Evolutionary conservation across 2,113 vertebrate species (phyloP), one percentile per base, ranked within the genome.

Genomic region (Vidua macroura): DNA sequence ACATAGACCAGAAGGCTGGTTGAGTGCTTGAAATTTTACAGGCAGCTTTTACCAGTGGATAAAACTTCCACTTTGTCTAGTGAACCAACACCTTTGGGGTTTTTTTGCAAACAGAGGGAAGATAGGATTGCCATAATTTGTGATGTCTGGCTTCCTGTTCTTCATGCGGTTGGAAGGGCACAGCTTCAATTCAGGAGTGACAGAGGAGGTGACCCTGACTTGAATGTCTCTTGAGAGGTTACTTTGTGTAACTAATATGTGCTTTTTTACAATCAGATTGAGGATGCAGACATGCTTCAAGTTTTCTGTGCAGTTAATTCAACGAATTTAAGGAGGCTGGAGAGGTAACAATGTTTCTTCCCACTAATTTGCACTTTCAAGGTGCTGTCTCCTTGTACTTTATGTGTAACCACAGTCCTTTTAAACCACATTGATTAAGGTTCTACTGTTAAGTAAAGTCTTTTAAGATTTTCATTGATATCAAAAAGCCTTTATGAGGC

Each of bases 351-450:
- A 52, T 93, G 88, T 92, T 93, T 96, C 91, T 92, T 94, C 83
- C 86, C 62, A 70, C 88, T 95, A 96, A 95, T 96, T 95, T 95
- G 91, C 94, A 86, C 86, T 92, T 95, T 96, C 76, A 94, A 92
- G 73, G 76, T 90, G 44, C 76, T 64, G 52, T 60, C 73, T 90
- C 60, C 96, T 94, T 96, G 94, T 92, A 81, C 92, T 94, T 94
- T 67, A 46, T 1, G 11, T 4, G 6, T 74, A 94, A 90, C 86
- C 81, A 56, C 68, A 41, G 86, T 83, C 41, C 83, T 93, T 96
- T 93, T 94, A 93, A 96, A 94, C 52, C 39, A 63, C 95, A 92
- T 95, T 96, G 96, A 96, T 96, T 96, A 96, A 95, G 86, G 91
- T 92, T 96, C 80, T 83, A 78, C 94, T 95, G 96, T 93, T 96